A percentile compares a stretch with the other conserved stretches of the same genome.
phyloP scores from a whole-genome alignment of 2,113 vertebrate genomes.

The Bujurquina vittata region DNA sequence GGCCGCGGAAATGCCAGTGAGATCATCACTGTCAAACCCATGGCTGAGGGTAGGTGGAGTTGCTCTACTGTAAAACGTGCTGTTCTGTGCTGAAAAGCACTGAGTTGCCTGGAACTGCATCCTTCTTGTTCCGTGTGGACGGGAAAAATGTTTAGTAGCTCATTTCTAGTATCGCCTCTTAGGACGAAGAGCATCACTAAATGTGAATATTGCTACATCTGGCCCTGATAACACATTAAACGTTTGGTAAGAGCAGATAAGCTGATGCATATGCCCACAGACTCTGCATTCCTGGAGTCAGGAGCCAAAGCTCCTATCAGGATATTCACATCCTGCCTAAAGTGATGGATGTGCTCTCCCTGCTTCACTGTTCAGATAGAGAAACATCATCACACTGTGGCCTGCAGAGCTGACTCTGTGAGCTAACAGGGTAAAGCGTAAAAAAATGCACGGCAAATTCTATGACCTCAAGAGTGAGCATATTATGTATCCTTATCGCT shows the following conservation, averaged over 20 bases:
- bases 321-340: conserved; percentile 28
- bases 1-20: conserved; percentile 95
- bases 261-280: conserved; percentile 56
- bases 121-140: rapidly evolving
- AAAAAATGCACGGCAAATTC: neutral
- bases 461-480: neutral
- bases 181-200: neutral
- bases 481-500: too few species aligned
- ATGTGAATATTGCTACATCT: conserved; percentile 15
- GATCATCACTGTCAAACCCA: conserved; percentile 93
- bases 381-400: neutral
- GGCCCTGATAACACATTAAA: conserved; percentile 28
- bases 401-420: neutral
- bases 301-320: conserved; percentile 43
- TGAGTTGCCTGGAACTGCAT: neutral
- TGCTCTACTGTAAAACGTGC: neutral
- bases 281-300: conserved; percentile 18
- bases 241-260: conserved; percentile 41
- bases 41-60: conserved; percentile 88
- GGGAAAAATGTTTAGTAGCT: neutral
- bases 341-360: conserved; percentile 43
- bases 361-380: neutral
- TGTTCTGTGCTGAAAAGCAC: neutral
- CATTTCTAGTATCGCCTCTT: neutral
- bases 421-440: neutral